A percentile compares a stretch with the other conserved stretches of the same genome.
These are phyloP conservation scores for Lepidostoma basale DNA, from an alignment of 1,140 invertebrate genomes.

Conservation along the genomic window DNA sequence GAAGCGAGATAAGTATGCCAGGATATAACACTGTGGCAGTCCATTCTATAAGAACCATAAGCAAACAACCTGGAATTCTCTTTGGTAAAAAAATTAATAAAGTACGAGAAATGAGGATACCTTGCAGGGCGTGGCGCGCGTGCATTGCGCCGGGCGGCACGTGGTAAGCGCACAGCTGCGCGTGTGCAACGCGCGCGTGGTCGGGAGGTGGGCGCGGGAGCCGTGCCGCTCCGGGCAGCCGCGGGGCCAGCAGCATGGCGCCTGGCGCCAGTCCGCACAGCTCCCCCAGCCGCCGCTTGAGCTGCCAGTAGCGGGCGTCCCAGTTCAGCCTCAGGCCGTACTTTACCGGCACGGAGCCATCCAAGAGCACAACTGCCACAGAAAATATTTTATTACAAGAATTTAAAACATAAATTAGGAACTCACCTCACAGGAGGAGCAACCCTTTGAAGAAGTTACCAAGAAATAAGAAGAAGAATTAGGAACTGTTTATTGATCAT, in stretches of 20 bases:
- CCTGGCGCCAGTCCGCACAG: slow-evolving; percentile 68
- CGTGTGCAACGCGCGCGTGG: slow-evolving; percentile 48
- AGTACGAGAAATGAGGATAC: too few relatives aligned
- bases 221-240: slow-evolving; percentile 70
- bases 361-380: slow-evolving; percentile 72
- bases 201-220: slow-evolving; percentile 55
- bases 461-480: slow-evolving; percentile 10
- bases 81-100: too few relatives aligned
- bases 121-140: neutral
- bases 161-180: slow-evolving; percentile 52
- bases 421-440: too few relatives aligned
- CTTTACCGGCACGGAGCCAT: slow-evolving; percentile 79
- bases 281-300: slow-evolving; percentile 73
- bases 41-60: too few relatives aligned
- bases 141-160: slow-evolving; percentile 49
- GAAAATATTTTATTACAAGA: slow-evolving; percentile 23
- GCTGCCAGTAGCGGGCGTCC: slow-evolving; percentile 74
- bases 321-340: slow-evolving; percentile 82
- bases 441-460: too few relatives aligned
- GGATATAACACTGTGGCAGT: too few relatives aligned
- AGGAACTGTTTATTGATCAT: too few relatives aligned
- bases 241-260: slow-evolving; percentile 72
- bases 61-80: too few relatives aligned
- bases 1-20: too few relatives aligned
- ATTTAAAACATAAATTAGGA: slow-evolving; percentile 13